Base-by-base conservation (phyloP, 2,113 vertebrate genomes). In the Phalacrocorax aristotelis region DNA sequence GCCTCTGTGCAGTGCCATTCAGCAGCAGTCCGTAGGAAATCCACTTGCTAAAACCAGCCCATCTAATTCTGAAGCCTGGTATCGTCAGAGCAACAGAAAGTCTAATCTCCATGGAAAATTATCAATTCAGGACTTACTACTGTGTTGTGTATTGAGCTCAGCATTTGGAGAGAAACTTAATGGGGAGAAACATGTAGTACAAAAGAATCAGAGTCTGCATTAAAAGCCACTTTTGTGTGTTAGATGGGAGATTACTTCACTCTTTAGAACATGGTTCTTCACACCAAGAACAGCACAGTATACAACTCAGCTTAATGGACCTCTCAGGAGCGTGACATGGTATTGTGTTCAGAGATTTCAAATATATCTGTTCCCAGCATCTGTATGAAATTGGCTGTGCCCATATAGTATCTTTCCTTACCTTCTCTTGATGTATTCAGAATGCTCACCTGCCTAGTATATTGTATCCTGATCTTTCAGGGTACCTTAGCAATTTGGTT, bases 61-160 rank as follows among this genome's bases (percentile, higher is more conserved):
- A 22, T 77, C 87, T 55, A 61, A 86, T 90, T 90, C 89, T 14
- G 44, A 21, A 83, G 66, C 77, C 75, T 72, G 7, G 52, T 75
- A 40, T 49, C 40, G 1, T 91, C 85, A 90, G 70, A 64, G 77
- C 72, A 40, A 38, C 0, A 1, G 65, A 25, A 84, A 83, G 36
- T 25, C 80, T 92, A 88, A 93, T 95, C 93, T 84, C 89, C 89
- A 49, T 91, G 87, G 89, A 87, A 94, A 95, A 97, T 95, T 71
- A 89, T 58, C 83, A 55, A 38, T 96, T 85, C 89, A 85, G 82
- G 68, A 70, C 72, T 87, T 85, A 84, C 71, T 82, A 30, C 40
- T 80, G 89, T 66, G 60, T 58, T 85, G 65, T 91, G 52, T 87
- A 78, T 89, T 32, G 77, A 85, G 91, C 91, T 69, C 44, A 15